These are phyloP conservation scores for Microplitis mediator DNA, from an alignment of 1,140 invertebrate genomes.

Conservation along the genomic window DNA sequence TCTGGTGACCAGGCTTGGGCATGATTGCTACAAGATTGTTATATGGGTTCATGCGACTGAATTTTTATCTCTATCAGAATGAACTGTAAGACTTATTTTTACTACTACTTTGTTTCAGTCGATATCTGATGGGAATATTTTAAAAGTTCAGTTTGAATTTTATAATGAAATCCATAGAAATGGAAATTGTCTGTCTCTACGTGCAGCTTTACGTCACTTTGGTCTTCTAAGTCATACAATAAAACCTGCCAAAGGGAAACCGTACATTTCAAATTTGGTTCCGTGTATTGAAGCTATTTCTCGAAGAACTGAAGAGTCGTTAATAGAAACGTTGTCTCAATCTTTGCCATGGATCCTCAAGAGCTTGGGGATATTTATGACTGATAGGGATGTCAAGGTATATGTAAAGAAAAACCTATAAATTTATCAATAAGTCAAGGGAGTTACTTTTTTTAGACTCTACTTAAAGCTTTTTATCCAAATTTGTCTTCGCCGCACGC, in stretches of 20 bases:
- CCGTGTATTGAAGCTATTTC: conserved; percentile 74
- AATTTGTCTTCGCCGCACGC: conserved; percentile 69
- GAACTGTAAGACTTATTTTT: background rate
- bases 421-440: conserved; percentile 9
- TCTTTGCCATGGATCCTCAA: conserved; percentile 74
- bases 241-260: conserved; percentile 76
- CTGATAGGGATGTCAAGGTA: conserved; percentile 77
- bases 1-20: too few species aligned
- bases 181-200: conserved; percentile 70
- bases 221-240: conserved; percentile 72
- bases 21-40: too few species aligned
- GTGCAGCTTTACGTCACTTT: conserved; percentile 78
- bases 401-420: conserved; percentile 19
- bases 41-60: too few species aligned
- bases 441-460: conserved; percentile 57
- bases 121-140: conserved; percentile 69
- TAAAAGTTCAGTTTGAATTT: conserved; percentile 78
- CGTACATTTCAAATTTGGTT: conserved; percentile 76
- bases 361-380: conserved; percentile 74
- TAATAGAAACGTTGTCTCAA: conserved; percentile 74
- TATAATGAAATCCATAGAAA: conserved; percentile 83
- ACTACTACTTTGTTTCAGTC: conserved; percentile 52
- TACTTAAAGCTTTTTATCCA: conserved; percentile 71
- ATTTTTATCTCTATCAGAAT: background rate
- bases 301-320: conserved; percentile 71